Evolutionary conservation across 2,888 invertebrate genomes (phyloP).

Genomic region (Siphonodentalium dalli): DNA sequence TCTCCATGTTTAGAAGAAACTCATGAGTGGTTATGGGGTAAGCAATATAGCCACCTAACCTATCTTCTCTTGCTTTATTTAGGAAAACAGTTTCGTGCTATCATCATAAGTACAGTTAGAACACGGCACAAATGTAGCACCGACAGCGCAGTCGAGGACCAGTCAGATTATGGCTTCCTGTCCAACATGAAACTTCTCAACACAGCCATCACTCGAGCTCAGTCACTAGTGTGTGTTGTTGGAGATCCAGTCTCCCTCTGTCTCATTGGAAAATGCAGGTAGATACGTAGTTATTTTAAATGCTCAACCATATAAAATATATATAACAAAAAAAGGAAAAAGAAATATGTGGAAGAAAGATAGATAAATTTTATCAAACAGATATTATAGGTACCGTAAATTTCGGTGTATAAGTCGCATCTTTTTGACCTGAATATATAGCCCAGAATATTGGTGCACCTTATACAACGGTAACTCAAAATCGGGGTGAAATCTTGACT

Average conservation of each 20-base stretch:
- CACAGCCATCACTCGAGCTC: slow-evolving; percentile 83
- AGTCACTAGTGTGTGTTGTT: slow-evolving; percentile 82
- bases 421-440: no score
- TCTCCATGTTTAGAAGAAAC: no score
- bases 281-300: slow-evolving; percentile 14
- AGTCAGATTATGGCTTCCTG: slow-evolving; percentile 76
- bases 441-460: no score
- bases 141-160: slow-evolving; percentile 67
- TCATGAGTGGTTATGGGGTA: no score
- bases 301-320: no score
- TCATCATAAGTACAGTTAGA: slow-evolving; percentile 80
- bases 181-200: slow-evolving; percentile 83
- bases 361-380: no score
- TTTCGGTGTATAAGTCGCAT: no score
- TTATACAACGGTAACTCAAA: no score
- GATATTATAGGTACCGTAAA: no score
- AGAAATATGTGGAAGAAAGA: no score
- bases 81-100: slow-evolving; percentile 83
- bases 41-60: neutral
- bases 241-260: slow-evolving; percentile 85
- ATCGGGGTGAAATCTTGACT: no score
- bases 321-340: no score
- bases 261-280: slow-evolving; percentile 79
- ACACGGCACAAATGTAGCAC: slow-evolving; percentile 77
- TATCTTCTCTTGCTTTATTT: slow-evolving; percentile 28